Evolutionary conservation across 2,888 invertebrate genomes (phyloP).

Genomic region (Stomorhina lunata): DNA sequence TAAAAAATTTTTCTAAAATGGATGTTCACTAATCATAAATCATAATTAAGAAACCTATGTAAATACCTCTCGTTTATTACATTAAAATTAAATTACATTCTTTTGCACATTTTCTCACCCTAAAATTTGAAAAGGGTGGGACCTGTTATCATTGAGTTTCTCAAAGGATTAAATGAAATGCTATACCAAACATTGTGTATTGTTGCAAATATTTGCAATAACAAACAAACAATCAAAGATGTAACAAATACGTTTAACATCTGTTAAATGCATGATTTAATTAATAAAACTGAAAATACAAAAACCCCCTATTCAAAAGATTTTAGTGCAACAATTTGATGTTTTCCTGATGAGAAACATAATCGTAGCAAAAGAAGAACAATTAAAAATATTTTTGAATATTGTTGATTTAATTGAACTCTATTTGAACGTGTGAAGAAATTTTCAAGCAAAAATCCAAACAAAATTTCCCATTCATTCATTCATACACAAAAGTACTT

Average conservation of each 20-base stretch:
- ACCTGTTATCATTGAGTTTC: not conserved
- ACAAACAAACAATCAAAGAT: not conserved
- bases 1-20: no score
- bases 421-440: conserved; percentile 57
- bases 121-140: not conserved
- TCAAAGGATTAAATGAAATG: conserved; percentile 6
- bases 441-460: conserved; percentile 1
- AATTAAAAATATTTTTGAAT: conserved; percentile 27
- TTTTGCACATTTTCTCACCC: not conserved
- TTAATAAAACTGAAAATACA: not conserved
- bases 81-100: no score
- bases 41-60: no score
- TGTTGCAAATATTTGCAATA: not conserved
- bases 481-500: not conserved
- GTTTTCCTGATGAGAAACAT: not conserved
- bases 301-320: not conserved
- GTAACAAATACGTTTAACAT: conserved; percentile 53
- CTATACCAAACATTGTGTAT: conserved; percentile 3
- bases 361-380: not conserved
- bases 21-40: no score
- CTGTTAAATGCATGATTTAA: conserved; percentile 54
- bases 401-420: conserved; percentile 44
- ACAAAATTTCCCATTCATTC: conserved; percentile 43
- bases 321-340: not conserved
- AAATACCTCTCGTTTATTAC: no score